A percentile compares a stretch with the other conserved stretches of the same genome.
phyloP scores from a whole-genome alignment of 2,797 vertebrate species.

The Pteropus rufus region DNA sequence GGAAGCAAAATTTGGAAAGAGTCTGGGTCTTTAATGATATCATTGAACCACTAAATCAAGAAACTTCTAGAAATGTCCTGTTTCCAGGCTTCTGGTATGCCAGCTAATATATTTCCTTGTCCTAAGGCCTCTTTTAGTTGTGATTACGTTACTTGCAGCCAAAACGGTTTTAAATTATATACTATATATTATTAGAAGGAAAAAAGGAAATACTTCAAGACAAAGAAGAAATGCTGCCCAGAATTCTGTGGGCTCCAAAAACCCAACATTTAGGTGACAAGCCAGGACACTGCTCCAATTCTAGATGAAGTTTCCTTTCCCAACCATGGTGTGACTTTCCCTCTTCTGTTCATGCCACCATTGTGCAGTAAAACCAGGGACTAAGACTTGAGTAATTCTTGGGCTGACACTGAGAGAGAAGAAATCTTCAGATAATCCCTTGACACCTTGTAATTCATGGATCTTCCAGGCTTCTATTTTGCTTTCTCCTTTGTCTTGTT shows the following conservation, averaged over 20 bases:
- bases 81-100: neutral
- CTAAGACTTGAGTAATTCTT: neutral
- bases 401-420: neutral
- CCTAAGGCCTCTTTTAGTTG: neutral
- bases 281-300: neutral
- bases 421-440: neutral
- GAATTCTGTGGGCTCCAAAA: neutral
- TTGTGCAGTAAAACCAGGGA: neutral
- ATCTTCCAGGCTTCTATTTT: neutral
- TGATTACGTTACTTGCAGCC: neutral
- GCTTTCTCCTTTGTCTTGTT: conserved; percentile 37
- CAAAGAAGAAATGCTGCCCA: neutral
- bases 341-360: neutral
- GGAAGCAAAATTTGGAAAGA: neutral
- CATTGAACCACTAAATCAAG: neutral
- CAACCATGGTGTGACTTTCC: neutral
- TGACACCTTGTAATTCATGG: neutral
- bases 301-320: neutral
- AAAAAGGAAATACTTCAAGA: neutral
- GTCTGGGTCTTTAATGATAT: neutral
- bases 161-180: neutral
- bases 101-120: neutral
- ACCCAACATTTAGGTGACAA: neutral
- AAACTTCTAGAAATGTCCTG: neutral
- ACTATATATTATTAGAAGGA: neutral